These are phyloP conservation scores for Papio anubis DNA, from an alignment of 2,113 vertebrate genomes.

Conservation along the genomic window DNA sequence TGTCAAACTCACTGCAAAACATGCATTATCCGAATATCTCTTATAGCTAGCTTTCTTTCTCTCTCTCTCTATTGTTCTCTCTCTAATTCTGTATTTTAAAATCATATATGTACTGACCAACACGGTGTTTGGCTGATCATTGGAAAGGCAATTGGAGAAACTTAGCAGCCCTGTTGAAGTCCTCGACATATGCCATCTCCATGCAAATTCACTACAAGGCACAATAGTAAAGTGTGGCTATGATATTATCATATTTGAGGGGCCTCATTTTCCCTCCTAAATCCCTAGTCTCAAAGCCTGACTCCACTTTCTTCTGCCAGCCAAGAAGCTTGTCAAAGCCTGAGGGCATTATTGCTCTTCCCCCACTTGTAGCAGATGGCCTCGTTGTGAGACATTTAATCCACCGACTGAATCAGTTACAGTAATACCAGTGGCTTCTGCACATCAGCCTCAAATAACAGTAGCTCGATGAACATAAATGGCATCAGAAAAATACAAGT, in stretches of 20 bases:
- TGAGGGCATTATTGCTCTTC: too few relatives aligned
- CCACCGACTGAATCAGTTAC: neutral
- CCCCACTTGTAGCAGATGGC: neutral
- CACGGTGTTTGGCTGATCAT: neutral
- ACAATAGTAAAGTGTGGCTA: neutral
- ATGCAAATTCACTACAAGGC: neutral
- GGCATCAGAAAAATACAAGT: neutral
- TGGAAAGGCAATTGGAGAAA: neutral
- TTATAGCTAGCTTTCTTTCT: too few relatives aligned
- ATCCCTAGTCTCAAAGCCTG: neutral
- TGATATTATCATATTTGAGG: neutral
- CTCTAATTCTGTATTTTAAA: neutral
- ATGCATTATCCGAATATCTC: neutral
- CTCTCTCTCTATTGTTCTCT: neutral
- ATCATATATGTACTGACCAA: neutral
- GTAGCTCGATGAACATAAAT: neutral
- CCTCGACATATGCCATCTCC: too few relatives aligned
- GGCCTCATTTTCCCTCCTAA: neutral
- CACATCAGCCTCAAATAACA: too few relatives aligned
- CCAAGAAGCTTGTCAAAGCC: neutral
- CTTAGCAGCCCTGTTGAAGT: neutral
- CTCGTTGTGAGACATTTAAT: neutral
- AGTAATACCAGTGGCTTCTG: neutral
- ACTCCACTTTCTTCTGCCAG: neutral
- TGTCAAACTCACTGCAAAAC: neutral